phyloP scores from a whole-genome alignment of 2,113 vertebrate genomes.

The Petaurus breviceps region DNA sequence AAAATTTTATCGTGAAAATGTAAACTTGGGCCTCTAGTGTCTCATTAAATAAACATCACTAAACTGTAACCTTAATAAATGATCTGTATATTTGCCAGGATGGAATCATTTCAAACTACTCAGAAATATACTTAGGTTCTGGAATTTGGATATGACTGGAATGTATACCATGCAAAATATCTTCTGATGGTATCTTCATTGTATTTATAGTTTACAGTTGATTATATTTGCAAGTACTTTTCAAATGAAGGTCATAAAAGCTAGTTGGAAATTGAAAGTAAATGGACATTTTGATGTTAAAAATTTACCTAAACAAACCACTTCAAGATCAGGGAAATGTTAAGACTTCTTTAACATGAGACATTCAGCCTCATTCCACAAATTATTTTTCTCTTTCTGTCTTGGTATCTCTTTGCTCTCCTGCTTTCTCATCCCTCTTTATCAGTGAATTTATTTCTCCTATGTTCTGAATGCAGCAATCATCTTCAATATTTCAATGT shows the following conservation, averaged over 20 bases:
- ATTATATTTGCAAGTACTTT: neutral
- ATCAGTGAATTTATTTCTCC: neutral
- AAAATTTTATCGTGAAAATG: neutral
- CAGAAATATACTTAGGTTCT: neutral
- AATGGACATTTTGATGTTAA: neutral
- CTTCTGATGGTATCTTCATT: neutral
- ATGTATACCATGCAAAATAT: neutral
- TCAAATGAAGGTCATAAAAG: neutral
- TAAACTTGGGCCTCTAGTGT: neutral
- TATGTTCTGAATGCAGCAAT: neutral
- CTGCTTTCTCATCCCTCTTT: neutral
- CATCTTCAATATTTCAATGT: neutral
- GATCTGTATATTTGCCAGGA: neutral
- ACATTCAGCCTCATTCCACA: neutral
- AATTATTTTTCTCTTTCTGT: neutral
- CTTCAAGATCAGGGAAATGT: slow-evolving; percentile 70
- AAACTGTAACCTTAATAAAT: neutral
- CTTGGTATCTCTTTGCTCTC: neutral
- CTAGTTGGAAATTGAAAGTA: neutral
- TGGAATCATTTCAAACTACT: neutral
- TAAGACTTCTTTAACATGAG: slow-evolving; percentile 22
- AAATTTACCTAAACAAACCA: slow-evolving; percentile 74
- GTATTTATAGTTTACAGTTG: neutral
- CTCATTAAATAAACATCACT: neutral
- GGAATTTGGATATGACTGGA: neutral